Evolutionary conservation across 2,113 vertebrate genomes (phyloP).

Genomic region (Tragelaphus scriptus): DNA sequence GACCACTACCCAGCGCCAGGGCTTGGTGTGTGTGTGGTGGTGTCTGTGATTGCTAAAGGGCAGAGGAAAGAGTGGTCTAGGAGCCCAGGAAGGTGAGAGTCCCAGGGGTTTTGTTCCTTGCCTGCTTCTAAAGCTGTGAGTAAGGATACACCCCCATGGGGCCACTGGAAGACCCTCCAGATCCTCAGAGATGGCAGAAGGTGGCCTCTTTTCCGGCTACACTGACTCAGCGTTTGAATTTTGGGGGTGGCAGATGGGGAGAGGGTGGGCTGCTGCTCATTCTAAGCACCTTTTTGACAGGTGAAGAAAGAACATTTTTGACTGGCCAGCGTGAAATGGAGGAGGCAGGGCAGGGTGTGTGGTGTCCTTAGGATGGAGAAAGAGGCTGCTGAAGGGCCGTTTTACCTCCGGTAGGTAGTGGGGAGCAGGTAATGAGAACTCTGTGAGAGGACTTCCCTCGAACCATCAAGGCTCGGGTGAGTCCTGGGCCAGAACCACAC

Average conservation of each 20-base stretch:
- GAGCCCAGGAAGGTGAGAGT: neutral
- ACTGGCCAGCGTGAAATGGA: neutral
- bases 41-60: constrained; percentile 46
- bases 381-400: too few relatives aligned
- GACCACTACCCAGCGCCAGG: neutral
- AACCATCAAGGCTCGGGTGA: neutral
- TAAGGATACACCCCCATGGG: neutral
- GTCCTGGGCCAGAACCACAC: neutral
- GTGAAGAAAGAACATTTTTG: neutral
- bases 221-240: neutral
- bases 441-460: neutral
- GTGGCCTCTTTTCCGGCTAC: neutral
- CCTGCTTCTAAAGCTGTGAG: neutral
- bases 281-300: neutral
- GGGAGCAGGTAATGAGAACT: neutral
- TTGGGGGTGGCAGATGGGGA: neutral
- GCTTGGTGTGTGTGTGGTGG: neutral
- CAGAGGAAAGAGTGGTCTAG: neutral
- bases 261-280: neutral
- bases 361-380: neutral
- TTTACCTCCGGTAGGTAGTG: neutral
- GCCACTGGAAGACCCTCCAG: neutral
- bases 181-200: neutral
- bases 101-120: neutral
- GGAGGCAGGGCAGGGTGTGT: neutral